A percentile compares a stretch with the other conserved stretches of the same genome.
phyloP scores from a whole-genome alignment of 2,797 vertebrate genomes.

The Epinephelus malabaricus region DNA sequence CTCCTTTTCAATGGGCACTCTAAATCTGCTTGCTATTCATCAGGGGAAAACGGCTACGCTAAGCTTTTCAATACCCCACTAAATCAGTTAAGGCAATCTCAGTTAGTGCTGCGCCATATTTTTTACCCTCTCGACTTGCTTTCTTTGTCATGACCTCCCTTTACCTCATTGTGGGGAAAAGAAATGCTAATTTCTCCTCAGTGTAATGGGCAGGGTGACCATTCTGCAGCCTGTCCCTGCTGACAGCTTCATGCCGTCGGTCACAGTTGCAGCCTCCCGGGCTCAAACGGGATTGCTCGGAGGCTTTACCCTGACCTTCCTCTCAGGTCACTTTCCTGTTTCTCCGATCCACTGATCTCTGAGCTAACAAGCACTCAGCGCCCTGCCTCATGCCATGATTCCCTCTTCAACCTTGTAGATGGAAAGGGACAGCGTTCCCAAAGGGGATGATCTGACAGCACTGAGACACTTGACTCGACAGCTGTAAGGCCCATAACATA shows the following conservation, averaged over 20 bases:
- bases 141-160: conserved; percentile 54
- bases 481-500: conserved; percentile 46
- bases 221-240: conserved; percentile 24
- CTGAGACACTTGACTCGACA: conserved; percentile 47
- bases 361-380: conserved; percentile 63
- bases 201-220: conserved; percentile 36
- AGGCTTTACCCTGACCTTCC: conserved; percentile 73
- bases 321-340: conserved; percentile 52
- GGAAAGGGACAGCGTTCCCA: conserved; percentile 51
- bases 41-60: conserved; percentile 66
- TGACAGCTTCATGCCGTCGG: conserved; percentile 46
- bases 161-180: conserved; percentile 39
- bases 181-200: conserved; percentile 49
- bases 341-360: conserved; percentile 58
- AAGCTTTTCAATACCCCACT: conserved; percentile 69
- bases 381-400: conserved; percentile 39
- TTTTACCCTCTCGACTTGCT: conserved; percentile 50
- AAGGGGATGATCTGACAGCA: conserved; percentile 27
- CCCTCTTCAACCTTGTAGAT: conserved; percentile 61
- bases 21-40: conserved; percentile 78
- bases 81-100: conserved; percentile 75
- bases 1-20: conserved; percentile 63
- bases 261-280: conserved; percentile 50
- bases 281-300: conserved; percentile 48
- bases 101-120: conserved; percentile 68